phyloP scores from a whole-genome alignment of 2,888 invertebrate genomes.

The Ellobium chinense region DNA sequence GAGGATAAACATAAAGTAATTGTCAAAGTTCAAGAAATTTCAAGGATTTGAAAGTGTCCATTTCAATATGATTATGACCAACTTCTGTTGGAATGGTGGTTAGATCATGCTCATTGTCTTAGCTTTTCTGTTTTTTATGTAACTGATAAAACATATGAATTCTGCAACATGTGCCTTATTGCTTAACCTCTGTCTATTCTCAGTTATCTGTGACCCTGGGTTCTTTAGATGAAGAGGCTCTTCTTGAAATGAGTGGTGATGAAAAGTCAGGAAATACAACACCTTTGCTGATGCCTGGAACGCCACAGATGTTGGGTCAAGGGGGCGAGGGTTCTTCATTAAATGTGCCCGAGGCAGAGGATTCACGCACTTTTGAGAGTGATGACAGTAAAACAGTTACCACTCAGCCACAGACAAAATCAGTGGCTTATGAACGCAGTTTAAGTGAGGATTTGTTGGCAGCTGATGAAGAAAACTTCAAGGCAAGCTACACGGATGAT shows the following conservation, averaged over 20 bases:
- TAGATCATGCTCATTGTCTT: no score
- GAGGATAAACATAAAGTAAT: no score
- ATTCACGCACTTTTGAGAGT: not conserved
- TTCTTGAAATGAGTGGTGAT: not conserved
- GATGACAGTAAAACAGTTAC: not conserved
- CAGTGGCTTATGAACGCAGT: conserved; percentile 26
- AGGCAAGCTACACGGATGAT: conserved; percentile 44
- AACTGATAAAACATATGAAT: no score
- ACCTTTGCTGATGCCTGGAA: not conserved
- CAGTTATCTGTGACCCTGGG: conserved; percentile 39
- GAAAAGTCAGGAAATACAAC: conserved; percentile 4
- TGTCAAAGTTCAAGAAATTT: no score
- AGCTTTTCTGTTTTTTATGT: conserved; percentile 11
- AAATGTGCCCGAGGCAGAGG: not conserved
- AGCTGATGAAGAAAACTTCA: conserved; percentile 40
- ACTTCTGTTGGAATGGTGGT: no score
- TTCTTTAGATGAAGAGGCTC: conserved; percentile 26
- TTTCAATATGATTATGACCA: no score
- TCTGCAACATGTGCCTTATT: no score
- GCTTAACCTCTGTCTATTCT: not conserved
- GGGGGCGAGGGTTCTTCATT: not conserved
- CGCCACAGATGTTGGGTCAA: not conserved
- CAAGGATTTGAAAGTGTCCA: no score
- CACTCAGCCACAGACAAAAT: not conserved
- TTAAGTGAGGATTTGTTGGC: conserved; percentile 42